A percentile compares a stretch with the other conserved stretches of the same genome.
These are phyloP conservation scores for Lucifuga dentata DNA, from an alignment of 2,113 vertebrate species.

Conservation along the genomic window DNA sequence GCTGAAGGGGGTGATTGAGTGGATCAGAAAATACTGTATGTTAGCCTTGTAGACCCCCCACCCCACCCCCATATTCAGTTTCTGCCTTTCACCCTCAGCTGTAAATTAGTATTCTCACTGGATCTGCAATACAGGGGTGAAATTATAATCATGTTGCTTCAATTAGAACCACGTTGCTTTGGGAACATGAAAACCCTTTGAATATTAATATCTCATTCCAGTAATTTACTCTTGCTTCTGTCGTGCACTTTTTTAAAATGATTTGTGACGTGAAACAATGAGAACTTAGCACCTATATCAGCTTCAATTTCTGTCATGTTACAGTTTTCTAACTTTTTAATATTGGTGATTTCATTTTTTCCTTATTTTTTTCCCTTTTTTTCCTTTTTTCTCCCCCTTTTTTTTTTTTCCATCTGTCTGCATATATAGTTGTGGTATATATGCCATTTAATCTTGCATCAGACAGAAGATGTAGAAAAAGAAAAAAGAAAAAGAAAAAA, in stretches of 20 bases:
- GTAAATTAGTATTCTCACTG: slow-evolving; percentile 41
- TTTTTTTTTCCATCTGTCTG: too few species aligned
- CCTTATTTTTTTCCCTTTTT: too few species aligned
- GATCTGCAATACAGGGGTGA: slow-evolving; percentile 27
- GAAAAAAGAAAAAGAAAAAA: too few species aligned
- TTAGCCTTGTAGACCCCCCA: not conserved
- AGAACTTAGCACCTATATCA: too few species aligned
- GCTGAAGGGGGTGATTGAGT: slow-evolving; percentile 1
- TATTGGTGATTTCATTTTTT: too few species aligned
- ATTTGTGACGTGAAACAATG: not conserved
- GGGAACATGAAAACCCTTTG: slow-evolving; percentile 30
- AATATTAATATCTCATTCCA: slow-evolving; percentile 35
- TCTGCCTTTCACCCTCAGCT: slow-evolving; percentile 3
- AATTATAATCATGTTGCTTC: slow-evolving; percentile 43
- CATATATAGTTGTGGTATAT: too few species aligned
- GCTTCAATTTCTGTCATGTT: too few species aligned
- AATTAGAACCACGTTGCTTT: slow-evolving; percentile 54
- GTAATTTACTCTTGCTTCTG: slow-evolving; percentile 24
- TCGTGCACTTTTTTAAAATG: slow-evolving; percentile 9
- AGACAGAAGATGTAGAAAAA: too few species aligned
- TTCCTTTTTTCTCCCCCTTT: too few species aligned
- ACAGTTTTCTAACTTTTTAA: too few species aligned
- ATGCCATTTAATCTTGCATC: too few species aligned
- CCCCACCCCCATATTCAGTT: not conserved
- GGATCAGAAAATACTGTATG: slow-evolving; percentile 8